Conservation (phyloP, 2,113 vertebrate genomes). For the Sterna hirundo region DNA sequence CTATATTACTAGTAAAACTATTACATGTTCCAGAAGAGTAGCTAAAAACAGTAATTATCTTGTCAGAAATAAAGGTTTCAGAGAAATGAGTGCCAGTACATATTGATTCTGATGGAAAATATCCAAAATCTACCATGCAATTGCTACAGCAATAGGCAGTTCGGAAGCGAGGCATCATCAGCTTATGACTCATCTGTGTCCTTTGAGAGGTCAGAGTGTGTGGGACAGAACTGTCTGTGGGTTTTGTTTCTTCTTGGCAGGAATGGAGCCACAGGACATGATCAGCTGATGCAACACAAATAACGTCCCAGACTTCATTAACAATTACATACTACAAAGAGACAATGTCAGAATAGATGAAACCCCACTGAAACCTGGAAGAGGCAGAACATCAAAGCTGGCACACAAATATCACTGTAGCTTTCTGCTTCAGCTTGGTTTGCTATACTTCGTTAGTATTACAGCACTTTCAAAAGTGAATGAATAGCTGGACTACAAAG, state of each 20-base stretch:
- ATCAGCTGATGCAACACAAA: constrained; percentile 12
- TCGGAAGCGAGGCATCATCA: neutral
- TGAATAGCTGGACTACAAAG: neutral
- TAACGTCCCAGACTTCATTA: constrained; percentile 10
- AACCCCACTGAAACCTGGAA: neutral
- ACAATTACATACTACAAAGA: constrained; percentile 10
- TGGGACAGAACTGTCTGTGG: constrained; percentile 37
- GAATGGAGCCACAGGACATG: constrained; percentile 23
- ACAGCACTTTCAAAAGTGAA: neutral
- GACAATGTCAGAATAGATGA: constrained; percentile 28
- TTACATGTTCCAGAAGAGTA: neutral
- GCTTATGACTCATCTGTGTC: constrained; percentile 42
- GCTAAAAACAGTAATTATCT: constrained; percentile 6
- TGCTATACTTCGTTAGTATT: neutral
- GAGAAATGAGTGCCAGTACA: neutral
- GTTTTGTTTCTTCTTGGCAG: constrained; percentile 24
- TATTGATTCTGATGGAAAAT: constrained; percentile 26
- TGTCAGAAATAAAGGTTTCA: constrained; percentile 25
- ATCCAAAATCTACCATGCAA: neutral
- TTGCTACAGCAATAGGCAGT: neutral
- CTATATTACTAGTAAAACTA: neutral
- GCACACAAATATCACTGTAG: neutral
- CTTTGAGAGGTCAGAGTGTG: constrained; percentile 51
- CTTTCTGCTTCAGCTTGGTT: neutral
- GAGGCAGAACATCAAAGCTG: neutral